These are phyloP conservation scores for Danionella dracula DNA, from an alignment of 2,797 vertebrate genomes.

Conservation along the genomic window DNA sequence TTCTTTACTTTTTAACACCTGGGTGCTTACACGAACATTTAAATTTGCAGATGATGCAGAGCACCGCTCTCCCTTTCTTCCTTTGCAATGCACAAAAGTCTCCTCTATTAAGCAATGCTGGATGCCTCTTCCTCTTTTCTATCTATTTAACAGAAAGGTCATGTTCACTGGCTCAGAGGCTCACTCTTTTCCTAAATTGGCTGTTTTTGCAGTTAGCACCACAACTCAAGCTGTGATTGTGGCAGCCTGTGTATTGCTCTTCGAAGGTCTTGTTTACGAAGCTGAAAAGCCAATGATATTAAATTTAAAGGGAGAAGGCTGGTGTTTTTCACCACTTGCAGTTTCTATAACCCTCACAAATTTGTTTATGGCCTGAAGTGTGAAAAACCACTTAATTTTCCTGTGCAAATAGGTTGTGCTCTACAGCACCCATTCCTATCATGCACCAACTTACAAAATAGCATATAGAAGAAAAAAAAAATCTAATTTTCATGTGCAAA, in stretches of 20 bases:
- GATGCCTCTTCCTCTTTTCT: constrained; percentile 60
- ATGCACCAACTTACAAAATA: neutral
- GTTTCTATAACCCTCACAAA: constrained; percentile 8
- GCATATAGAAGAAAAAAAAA: neutral
- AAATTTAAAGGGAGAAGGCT: constrained; percentile 1
- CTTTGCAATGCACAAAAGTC: constrained; percentile 48
- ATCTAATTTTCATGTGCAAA: constrained; percentile 9
- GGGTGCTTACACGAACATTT: constrained; percentile 63
- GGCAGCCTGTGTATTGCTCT: constrained; percentile 60
- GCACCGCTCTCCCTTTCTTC: constrained; percentile 46
- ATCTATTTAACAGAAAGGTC: constrained; percentile 55
- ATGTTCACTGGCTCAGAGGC: constrained; percentile 37
- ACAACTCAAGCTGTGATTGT: constrained; percentile 55
- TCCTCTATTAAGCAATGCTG: constrained; percentile 52
- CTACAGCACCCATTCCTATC: neutral
- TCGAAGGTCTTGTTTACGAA: constrained; percentile 51
- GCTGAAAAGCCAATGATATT: constrained; percentile 16
- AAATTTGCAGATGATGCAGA: constrained; percentile 67
- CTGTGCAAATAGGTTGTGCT: neutral
- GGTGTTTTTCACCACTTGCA: constrained; percentile 7
- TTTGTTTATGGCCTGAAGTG: neutral
- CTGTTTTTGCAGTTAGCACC: constrained; percentile 62
- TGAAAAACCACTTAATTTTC: constrained; percentile 4
- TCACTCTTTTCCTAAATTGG: constrained; percentile 71
- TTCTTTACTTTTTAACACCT: constrained; percentile 64